Conservation (phyloP, 1,140 invertebrate species). For the Macrotrachela quadricornifera region DNA sequence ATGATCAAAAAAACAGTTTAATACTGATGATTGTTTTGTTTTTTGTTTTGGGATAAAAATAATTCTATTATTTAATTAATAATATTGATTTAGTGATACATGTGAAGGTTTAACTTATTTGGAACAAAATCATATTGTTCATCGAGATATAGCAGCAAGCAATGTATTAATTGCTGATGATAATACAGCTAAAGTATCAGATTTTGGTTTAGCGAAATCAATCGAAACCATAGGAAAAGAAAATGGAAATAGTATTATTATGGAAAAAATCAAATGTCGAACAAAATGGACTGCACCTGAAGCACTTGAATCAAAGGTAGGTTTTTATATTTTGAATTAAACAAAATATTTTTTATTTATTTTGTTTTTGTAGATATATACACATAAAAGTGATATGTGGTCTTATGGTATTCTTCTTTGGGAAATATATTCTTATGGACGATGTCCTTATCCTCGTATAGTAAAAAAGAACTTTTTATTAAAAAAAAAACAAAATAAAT, state of each 20-base stretch:
- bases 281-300: slow-evolving; percentile 99
- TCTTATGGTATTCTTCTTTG: slow-evolving; percentile 93
- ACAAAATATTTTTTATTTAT: slow-evolving; percentile 94
- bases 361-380: slow-evolving; percentile 91
- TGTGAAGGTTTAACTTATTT: no score
- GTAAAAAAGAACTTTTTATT: no score
- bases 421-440: slow-evolving; percentile 98
- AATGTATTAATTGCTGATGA: slow-evolving; percentile 88
- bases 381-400: slow-evolving; percentile 95
- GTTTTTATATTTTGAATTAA: slow-evolving; percentile 96
- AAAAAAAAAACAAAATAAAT: no score
- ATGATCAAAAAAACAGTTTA: no score
- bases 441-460: slow-evolving; percentile 74
- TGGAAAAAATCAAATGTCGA: slow-evolving; percentile 35
- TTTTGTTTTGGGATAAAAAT: no score
- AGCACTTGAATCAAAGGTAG: slow-evolving; percentile 86
- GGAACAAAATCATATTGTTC: background rate
- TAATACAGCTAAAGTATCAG: slow-evolving; percentile 71
- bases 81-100: no score
- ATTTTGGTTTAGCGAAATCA: slow-evolving; percentile 68
- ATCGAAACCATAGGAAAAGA: slow-evolving; percentile 31
- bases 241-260: background rate
- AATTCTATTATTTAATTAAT: no score
- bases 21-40: no score
- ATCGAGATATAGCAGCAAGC: slow-evolving; percentile 34